phyloP scores from a whole-genome alignment of 2,888 invertebrate species.

The Latheticus oryzae region DNA sequence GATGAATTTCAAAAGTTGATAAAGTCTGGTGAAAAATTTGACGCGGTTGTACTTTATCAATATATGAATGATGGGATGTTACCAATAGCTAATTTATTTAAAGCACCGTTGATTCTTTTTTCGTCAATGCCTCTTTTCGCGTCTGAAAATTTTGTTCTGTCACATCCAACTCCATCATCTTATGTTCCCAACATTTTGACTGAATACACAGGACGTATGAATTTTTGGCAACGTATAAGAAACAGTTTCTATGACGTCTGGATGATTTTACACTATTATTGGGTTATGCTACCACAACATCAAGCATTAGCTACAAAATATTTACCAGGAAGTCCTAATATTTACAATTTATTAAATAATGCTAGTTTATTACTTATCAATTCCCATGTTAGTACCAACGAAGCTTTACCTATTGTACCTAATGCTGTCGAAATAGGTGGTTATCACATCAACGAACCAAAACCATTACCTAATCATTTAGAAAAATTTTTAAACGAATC shows the following conservation, averaged over 20 bases:
- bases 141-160: constrained; percentile 65
- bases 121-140: constrained; percentile 63
- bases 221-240: constrained; percentile 67
- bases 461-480: constrained; percentile 47
- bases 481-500: constrained; percentile 60
- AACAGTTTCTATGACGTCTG: constrained; percentile 64
- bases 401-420: constrained; percentile 68
- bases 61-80: constrained; percentile 66
- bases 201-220: constrained; percentile 63
- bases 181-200: constrained; percentile 61
- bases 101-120: constrained; percentile 61
- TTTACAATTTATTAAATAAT: constrained; percentile 47
- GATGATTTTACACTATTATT: constrained; percentile 39
- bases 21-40: constrained; percentile 53
- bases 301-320: constrained; percentile 14
- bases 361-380: constrained; percentile 55
- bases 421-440: constrained; percentile 71
- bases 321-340: constrained; percentile 22
- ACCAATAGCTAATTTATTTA: constrained; percentile 61
- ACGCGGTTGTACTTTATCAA: constrained; percentile 62
- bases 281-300: constrained; percentile 45
- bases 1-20: constrained; percentile 48
- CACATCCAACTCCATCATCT: constrained; percentile 65
- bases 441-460: constrained; percentile 62
- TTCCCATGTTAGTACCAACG: constrained; percentile 67